Evolutionary conservation across 2,797 vertebrate genomes (phyloP).

Genomic region (Erpetoichthys calabaricus): DNA sequence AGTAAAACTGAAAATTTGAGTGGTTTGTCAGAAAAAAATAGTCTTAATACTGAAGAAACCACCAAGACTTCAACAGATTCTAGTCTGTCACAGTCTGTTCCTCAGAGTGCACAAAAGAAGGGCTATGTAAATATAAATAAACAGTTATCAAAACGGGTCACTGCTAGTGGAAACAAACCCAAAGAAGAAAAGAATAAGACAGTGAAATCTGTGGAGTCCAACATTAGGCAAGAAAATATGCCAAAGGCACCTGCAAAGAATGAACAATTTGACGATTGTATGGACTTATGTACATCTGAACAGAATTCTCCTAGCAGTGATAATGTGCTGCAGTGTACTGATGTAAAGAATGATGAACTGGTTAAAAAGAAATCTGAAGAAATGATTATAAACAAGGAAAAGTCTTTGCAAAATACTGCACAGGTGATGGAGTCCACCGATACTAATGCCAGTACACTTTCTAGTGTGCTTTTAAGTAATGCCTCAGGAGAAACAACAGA

Average conservation of each 20-base stretch:
- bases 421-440: slow-evolving; percentile 7
- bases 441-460: not conserved
- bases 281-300: slow-evolving; percentile 79
- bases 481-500: slow-evolving; percentile 25
- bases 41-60: slow-evolving; percentile 24
- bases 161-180: slow-evolving; percentile 20
- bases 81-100: slow-evolving; percentile 5
- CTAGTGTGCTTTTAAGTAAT: slow-evolving; percentile 13
- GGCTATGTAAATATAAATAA: slow-evolving; percentile 20
- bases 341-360: slow-evolving; percentile 21
- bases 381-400: slow-evolving; percentile 7
- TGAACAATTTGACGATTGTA: slow-evolving; percentile 56
- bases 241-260: slow-evolving; percentile 29
- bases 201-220: slow-evolving; percentile 22
- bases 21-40: slow-evolving; percentile 16
- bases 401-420: slow-evolving; percentile 8
- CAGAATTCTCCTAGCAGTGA: slow-evolving; percentile 39
- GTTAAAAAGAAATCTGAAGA: slow-evolving; percentile 7
- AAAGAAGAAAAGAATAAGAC: slow-evolving; percentile 30
- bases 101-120: slow-evolving; percentile 21
- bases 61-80: slow-evolving; percentile 26
- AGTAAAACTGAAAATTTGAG: not conserved
- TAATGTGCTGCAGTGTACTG: slow-evolving; percentile 22
- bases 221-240: not conserved
- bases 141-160: slow-evolving; percentile 17